A percentile compares a stretch with the other conserved stretches of the same genome.
Evolutionary conservation across 2,888 invertebrate genomes (phyloP).

Genomic region (Brachycybe producta): DNA sequence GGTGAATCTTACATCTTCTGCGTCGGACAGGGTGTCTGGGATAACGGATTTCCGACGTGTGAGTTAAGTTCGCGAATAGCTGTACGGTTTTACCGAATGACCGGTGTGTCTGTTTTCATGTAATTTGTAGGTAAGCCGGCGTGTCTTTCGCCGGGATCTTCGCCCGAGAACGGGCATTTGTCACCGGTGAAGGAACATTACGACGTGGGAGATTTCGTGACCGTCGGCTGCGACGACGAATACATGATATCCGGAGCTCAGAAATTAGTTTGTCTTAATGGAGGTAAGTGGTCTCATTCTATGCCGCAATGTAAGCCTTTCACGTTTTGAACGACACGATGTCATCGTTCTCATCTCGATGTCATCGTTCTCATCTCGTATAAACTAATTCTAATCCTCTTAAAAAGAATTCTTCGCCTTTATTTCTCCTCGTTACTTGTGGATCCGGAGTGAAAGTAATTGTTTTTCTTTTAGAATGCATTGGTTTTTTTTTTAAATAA

Average conservation of each 20-base stretch:
- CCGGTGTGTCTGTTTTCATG: background rate
- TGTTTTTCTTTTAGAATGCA: too few relatives aligned
- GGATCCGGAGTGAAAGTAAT: too few relatives aligned
- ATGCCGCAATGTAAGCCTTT: conserved; percentile 45
- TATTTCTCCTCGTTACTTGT: too few relatives aligned
- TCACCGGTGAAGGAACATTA: conserved; percentile 59
- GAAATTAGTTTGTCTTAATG: conserved; percentile 49
- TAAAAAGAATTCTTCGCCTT: too few relatives aligned
- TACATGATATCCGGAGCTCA: conserved; percentile 43
- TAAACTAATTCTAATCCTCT: too few relatives aligned
- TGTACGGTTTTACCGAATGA: too few relatives aligned
- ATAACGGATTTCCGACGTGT: conserved; percentile 73
- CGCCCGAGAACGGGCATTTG: conserved; percentile 54
- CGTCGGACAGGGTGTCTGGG: conserved; percentile 78
- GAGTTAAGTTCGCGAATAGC: conserved; percentile 27
- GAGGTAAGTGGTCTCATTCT: conserved; percentile 54
- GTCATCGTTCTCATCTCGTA: too few relatives aligned
- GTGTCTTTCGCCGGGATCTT: conserved; percentile 57
- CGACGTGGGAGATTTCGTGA: conserved; percentile 56
- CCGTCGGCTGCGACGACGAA: conserved; percentile 53
- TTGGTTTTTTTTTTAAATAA: too few relatives aligned
- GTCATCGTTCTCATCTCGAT: too few relatives aligned
- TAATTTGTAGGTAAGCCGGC: conserved; percentile 49
- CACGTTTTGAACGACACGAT: conserved; percentile 12
- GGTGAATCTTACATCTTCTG: conserved; percentile 66